phyloP scores from a whole-genome alignment of 2,888 invertebrate genomes.

The Hyles lineata region DNA sequence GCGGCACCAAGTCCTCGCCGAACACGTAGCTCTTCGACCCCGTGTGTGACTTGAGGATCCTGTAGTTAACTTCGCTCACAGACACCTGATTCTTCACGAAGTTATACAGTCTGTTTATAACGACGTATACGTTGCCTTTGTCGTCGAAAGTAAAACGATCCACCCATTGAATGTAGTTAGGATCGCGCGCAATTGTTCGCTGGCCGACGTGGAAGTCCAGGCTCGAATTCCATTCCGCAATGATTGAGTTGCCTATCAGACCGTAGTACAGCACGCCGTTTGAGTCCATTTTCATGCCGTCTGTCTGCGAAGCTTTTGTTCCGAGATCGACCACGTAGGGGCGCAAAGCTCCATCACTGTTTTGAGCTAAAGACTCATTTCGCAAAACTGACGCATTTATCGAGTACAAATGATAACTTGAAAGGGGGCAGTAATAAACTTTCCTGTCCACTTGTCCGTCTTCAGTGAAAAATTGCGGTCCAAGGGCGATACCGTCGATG shows the following conservation, averaged over 20 bases:
- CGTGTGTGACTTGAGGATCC: slow-evolving; percentile 86
- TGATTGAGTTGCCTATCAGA: slow-evolving; percentile 87
- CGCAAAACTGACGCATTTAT: slow-evolving; percentile 86
- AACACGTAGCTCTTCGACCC: slow-evolving; percentile 88
- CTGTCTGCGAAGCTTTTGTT: slow-evolving; percentile 87
- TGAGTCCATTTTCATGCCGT: slow-evolving; percentile 91
- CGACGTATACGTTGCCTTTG: slow-evolving; percentile 86
- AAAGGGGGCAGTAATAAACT: slow-evolving; percentile 88
- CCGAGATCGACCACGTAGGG: slow-evolving; percentile 86
- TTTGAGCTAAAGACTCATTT: slow-evolving; percentile 76
- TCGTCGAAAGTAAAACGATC: slow-evolving; percentile 89
- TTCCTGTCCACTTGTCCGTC: slow-evolving; percentile 72
- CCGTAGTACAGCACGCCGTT: slow-evolving; percentile 89
- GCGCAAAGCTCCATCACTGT: slow-evolving; percentile 65
- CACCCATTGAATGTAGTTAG: slow-evolving; percentile 89
- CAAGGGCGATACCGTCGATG: slow-evolving; percentile 89
- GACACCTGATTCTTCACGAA: slow-evolving; percentile 86
- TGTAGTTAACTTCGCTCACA: slow-evolving; percentile 86
- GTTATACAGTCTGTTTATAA: slow-evolving; percentile 88
- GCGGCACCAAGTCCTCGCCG: slow-evolving; percentile 63
- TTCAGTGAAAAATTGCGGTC: slow-evolving; percentile 81
- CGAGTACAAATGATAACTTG: slow-evolving; percentile 88
- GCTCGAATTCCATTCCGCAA: slow-evolving; percentile 89
- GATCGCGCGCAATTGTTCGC: slow-evolving; percentile 87
- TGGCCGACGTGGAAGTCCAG: slow-evolving; percentile 85